phyloP scores from a whole-genome alignment of 2,797 vertebrate genomes.

The Aldrovandia affinis region DNA sequence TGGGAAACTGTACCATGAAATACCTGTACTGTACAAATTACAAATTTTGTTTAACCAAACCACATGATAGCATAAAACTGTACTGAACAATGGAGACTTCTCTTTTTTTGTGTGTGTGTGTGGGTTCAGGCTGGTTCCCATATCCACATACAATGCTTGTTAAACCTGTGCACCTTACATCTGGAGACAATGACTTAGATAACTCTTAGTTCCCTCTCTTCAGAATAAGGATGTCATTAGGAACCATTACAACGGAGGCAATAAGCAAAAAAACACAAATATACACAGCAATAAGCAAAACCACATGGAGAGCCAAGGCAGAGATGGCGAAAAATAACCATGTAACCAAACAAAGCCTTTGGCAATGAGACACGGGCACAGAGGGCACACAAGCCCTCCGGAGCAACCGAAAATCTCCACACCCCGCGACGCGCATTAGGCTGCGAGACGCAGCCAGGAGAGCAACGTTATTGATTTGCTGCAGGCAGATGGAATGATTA shows the following conservation, averaged over 20 bases:
- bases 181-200: not conserved
- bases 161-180: not conserved
- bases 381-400: too few relatives aligned
- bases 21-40: too few relatives aligned
- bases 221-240: not conserved
- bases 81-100: not conserved
- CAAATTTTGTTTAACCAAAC: not conserved
- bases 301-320: not conserved
- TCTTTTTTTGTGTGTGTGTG: not conserved
- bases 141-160: not conserved
- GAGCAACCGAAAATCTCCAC: constrained; percentile 3
- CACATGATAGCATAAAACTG: not conserved
- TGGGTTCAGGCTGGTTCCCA: not conserved
- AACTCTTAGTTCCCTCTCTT: not conserved
- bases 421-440: not conserved
- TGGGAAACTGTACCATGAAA: too few relatives aligned
- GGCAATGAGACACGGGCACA: not conserved
- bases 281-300: too few relatives aligned
- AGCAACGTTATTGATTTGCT: constrained; percentile 22
- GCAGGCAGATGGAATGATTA: constrained; percentile 24
- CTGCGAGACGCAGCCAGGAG: constrained; percentile 5
- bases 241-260: not conserved
- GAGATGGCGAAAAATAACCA: not conserved
- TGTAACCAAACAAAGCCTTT: not conserved
- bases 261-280: not conserved